These are phyloP conservation scores for Gymnosoma rotundatum DNA, from an alignment of 2,888 invertebrate genomes.

Conservation along the genomic window DNA sequence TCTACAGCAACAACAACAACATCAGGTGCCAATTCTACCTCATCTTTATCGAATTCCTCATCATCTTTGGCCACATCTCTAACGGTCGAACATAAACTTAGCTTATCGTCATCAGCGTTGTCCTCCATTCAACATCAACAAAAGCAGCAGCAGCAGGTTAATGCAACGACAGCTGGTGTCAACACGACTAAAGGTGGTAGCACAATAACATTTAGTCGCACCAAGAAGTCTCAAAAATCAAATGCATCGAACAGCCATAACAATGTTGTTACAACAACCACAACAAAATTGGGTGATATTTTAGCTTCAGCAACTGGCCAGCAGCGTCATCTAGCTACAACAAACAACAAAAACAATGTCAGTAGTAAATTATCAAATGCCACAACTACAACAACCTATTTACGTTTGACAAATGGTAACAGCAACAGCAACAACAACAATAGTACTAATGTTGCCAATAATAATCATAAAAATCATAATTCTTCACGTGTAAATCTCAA, in stretches of 20 bases:
- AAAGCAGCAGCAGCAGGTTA: slow-evolving; percentile 49
- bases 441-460: slow-evolving; percentile 68
- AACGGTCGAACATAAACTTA: slow-evolving; percentile 68
- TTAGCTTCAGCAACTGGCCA: slow-evolving; percentile 68
- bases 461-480: slow-evolving; percentile 68
- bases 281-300: slow-evolving; percentile 70
- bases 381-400: slow-evolving; percentile 75
- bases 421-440: slow-evolving; percentile 41
- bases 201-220: slow-evolving; percentile 77
- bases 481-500: slow-evolving; percentile 69
- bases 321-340: slow-evolving; percentile 59
- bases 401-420: slow-evolving; percentile 75
- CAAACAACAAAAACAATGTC: slow-evolving; percentile 36
- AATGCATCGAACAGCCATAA: slow-evolving; percentile 62
- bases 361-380: slow-evolving; percentile 65
- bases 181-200: slow-evolving; percentile 71
- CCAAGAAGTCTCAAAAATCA: slow-evolving; percentile 73
- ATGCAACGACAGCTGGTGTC: slow-evolving; percentile 71
- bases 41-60: slow-evolving; percentile 65
- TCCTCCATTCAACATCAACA: slow-evolving; percentile 67
- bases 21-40: slow-evolving; percentile 69
- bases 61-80: slow-evolving; percentile 67
- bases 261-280: slow-evolving; percentile 61
- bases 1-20: slow-evolving; percentile 64
- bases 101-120: slow-evolving; percentile 71